A percentile compares a stretch with the other conserved stretches of the same genome.
These are phyloP conservation scores for Helicolenus hilgendorfi DNA, from an alignment of 2,797 vertebrate genomes.

Conservation along the genomic window DNA sequence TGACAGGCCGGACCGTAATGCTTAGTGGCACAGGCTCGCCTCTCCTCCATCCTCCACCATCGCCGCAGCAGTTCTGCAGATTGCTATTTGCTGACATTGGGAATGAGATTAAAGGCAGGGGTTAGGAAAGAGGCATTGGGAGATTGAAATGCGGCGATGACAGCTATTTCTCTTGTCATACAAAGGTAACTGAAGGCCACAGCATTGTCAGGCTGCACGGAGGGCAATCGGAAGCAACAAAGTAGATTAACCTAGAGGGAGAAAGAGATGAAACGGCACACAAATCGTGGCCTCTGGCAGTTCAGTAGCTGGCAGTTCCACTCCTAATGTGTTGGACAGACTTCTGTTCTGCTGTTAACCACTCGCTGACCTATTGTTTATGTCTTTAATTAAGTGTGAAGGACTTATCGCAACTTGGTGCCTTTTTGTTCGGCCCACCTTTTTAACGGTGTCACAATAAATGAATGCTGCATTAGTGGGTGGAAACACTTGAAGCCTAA, in stretches of 20 bases:
- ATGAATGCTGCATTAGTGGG: background rate
- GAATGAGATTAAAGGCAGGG: conserved; percentile 83
- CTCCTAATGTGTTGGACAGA: conserved; percentile 64
- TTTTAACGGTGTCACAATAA: conserved; percentile 45
- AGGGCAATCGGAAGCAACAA: conserved; percentile 62
- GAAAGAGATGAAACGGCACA: conserved; percentile 57
- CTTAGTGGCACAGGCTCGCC: conserved; percentile 79
- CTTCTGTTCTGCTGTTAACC: conserved; percentile 52
- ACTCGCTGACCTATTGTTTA: conserved; percentile 70
- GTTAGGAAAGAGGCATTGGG: conserved; percentile 68
- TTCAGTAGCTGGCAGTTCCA: conserved; percentile 49
- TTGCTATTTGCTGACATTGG: conserved; percentile 86
- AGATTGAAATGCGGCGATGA: conserved; percentile 81
- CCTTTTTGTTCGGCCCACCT: conserved; percentile 50
- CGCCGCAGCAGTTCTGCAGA: conserved; percentile 74
- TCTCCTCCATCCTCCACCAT: conserved; percentile 69
- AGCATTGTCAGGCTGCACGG: conserved; percentile 58
- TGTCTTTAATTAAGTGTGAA: conserved; percentile 73
- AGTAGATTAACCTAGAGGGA: conserved; percentile 73
- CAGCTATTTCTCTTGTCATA: conserved; percentile 79
- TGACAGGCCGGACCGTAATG: conserved; percentile 80
- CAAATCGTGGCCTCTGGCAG: conserved; percentile 61
- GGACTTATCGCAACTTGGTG: conserved; percentile 59
- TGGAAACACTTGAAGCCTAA: conserved; percentile 7
- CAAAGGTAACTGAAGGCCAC: conserved; percentile 61